phyloP scores from a whole-genome alignment of 2,888 invertebrate genomes.

The Synergus japonicus region DNA sequence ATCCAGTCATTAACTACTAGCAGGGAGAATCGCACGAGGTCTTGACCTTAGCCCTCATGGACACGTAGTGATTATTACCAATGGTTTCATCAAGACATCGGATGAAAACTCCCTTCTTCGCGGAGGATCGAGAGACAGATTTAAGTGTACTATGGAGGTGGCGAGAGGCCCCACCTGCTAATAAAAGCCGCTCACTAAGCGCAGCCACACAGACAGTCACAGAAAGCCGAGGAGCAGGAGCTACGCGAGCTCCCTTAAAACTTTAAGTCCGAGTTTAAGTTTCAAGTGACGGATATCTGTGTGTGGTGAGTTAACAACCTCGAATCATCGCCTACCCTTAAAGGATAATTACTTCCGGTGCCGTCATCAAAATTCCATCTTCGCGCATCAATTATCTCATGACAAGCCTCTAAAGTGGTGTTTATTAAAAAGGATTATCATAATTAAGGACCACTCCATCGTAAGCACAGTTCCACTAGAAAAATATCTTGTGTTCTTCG shows the following conservation, averaged over 20 bases:
- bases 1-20: background rate
- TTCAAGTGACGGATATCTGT: slow-evolving; percentile 57
- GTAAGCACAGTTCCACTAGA: background rate
- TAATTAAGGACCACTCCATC: slow-evolving; percentile 2
- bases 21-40: slow-evolving; percentile 33
- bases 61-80: slow-evolving; percentile 31
- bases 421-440: slow-evolving; percentile 23
- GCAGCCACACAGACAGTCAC: slow-evolving; percentile 76
- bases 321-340: slow-evolving; percentile 42
- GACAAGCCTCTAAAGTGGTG: background rate
- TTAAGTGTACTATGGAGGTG: slow-evolving; percentile 74
- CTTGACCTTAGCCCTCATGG: slow-evolving; percentile 44
- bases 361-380: background rate
- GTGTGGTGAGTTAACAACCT: slow-evolving; percentile 57
- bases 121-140: slow-evolving; percentile 61
- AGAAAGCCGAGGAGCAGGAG: slow-evolving; percentile 74
- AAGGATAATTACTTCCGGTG: slow-evolving; percentile 53
- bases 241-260: slow-evolving; percentile 65
- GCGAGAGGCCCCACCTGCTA: slow-evolving; percentile 76
- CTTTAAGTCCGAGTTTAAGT: slow-evolving; percentile 62
- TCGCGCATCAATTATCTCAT: background rate
- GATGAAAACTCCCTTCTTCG: slow-evolving; percentile 45
- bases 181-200: slow-evolving; percentile 77
- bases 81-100: slow-evolving; percentile 29
- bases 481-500: background rate